phyloP scores from a whole-genome alignment of 2,113 vertebrate genomes.

The Ophthalmolycus amberensis region DNA sequence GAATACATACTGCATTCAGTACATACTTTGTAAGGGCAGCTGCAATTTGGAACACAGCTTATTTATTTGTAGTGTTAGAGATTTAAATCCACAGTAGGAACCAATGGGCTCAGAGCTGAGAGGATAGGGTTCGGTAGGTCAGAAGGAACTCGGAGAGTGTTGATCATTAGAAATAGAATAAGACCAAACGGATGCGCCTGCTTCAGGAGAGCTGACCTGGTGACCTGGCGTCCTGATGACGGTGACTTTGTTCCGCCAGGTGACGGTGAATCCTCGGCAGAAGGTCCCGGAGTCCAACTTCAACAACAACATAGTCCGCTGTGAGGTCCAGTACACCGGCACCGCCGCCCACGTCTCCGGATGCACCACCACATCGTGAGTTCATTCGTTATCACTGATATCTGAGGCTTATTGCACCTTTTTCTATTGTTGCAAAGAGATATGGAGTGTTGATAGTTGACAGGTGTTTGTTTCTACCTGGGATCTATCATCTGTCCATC shows the following conservation, averaged over 20 bases:
- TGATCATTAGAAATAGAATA: not conserved
- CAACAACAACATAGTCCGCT: conserved; percentile 84
- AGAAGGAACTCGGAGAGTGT: not conserved
- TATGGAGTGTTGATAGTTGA: no score
- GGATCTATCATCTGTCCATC: no score
- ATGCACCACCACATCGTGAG: conserved; percentile 80
- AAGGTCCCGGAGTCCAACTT: conserved; percentile 85
- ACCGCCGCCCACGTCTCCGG: conserved; percentile 79
- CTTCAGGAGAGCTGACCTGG: not conserved
- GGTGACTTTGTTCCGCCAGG: conserved; percentile 54
- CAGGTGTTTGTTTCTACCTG: no score
- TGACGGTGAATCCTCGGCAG: conserved; percentile 85
- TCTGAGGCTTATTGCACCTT: not conserved
- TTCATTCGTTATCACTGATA: not conserved
- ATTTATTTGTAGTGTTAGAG: no score
- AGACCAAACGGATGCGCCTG: not conserved
- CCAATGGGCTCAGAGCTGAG: no score
- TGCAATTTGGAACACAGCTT: no score
- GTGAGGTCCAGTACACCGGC: conserved; percentile 86
- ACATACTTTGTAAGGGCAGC: no score
- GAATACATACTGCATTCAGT: no score
- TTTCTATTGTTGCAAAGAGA: no score
- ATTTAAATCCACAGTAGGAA: no score
- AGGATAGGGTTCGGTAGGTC: no score
- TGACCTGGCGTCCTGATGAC: not conserved